Evolutionary conservation across 2,113 vertebrate genomes (phyloP), one percentile per base, ranked within the genome.

Genomic region (Vulpes vulpes): DNA sequence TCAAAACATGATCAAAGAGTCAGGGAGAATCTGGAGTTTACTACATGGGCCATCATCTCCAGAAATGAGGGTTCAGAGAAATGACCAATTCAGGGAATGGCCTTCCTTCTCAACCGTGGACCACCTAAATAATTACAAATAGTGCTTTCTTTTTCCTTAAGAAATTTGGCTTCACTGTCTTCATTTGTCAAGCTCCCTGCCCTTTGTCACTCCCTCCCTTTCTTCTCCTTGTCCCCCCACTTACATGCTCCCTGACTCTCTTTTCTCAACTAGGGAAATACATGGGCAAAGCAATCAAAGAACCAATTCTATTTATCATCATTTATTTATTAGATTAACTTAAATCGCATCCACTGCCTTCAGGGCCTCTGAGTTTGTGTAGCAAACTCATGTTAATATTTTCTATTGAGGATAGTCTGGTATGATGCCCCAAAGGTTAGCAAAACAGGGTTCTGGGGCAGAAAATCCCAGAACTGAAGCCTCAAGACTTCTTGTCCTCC

Each of bases 261-360:
- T 30, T 51, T 3, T 83, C 78, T 87, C 91, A 69, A 12, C 27
- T 27, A n/a, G 74, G 22, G 35, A 27, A 67, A 49, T 32, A 43
- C 1, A 2, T 9, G 76, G 73, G 35, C 79, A 78, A 60, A 94
- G 53, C 38, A 59, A 89, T 82, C n/a, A 86, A 95, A 94, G 27
- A 94, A 84, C 17, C 15, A 91, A 84, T 76, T 94, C 81, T 79
- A n/a, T 78, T 89, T 69, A 62, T 83, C 67, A 57, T 92, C 20
- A 35, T 59, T 87, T 87, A 51, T 30, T 93, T 88, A 80, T 95
- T 76, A 95, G 35, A 91, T 89, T 43, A 83, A 73, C 14, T 86
- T 93, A 67, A 91, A 38, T 62, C 73, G 38, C 11, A 65, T 64
- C 23, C 43, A 69, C 55, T 93, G 32, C 49, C 71, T 49, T 80